A percentile compares a stretch with the other conserved stretches of the same genome.
phyloP scores from a whole-genome alignment of 2,888 invertebrate genomes.

The Tyria jacobaeae region DNA sequence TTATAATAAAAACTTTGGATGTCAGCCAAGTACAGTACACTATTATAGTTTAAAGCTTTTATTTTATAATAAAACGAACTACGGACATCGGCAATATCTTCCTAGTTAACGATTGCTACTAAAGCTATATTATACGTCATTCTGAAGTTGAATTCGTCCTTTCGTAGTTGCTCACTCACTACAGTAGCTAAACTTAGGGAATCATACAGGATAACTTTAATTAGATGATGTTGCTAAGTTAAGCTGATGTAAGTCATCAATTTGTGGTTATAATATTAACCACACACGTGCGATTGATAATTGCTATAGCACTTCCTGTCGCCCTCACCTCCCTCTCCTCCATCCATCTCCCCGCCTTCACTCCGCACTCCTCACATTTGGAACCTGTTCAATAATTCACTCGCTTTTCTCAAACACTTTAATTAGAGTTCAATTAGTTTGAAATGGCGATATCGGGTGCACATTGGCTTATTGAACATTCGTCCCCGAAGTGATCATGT shows the following conservation, averaged over 20 bases:
- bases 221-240: neutral
- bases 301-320: conserved; percentile 1
- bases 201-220: neutral
- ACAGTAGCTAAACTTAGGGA: too few relatives aligned
- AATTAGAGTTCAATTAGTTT: conserved; percentile 10
- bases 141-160: neutral
- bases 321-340: neutral
- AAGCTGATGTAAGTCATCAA: neutral
- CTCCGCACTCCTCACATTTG: conserved; percentile 1
- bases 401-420: conserved; percentile 13
- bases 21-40: neutral
- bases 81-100: too few relatives aligned
- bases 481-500: neutral
- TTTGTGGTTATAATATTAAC: neutral
- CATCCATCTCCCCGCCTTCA: neutral
- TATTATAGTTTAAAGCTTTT: neutral
- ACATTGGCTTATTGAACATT: neutral
- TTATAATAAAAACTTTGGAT: neutral
- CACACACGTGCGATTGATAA: conserved; percentile 3
- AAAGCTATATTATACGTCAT: neutral
- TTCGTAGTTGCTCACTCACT: neutral
- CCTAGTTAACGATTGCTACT: neutral
- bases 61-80: neutral
- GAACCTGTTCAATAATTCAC: conserved; percentile 18
- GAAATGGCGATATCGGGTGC: neutral